These are phyloP conservation scores for Perdita meconis DNA, from an alignment of 2,888 invertebrate genomes.

Conservation along the genomic window DNA sequence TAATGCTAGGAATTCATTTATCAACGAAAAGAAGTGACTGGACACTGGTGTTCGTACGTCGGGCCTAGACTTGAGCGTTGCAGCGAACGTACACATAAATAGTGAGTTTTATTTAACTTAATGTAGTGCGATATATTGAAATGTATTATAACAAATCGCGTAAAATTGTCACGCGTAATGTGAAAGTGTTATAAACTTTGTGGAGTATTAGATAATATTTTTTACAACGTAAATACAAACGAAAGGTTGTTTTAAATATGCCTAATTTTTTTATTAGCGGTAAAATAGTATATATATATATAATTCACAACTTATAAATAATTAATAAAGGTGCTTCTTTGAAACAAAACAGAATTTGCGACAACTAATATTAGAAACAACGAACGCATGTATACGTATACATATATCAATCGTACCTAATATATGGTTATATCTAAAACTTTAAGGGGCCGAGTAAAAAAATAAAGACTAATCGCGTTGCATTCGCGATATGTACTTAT, in stretches of 20 bases:
- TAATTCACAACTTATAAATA: slow-evolving; percentile 83
- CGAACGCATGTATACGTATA: slow-evolving; percentile 67
- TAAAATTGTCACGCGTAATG: slow-evolving; percentile 29
- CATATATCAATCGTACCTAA: slow-evolving; percentile 50
- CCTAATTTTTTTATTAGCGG: slow-evolving; percentile 82
- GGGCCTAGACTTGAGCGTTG: slow-evolving; percentile 1
- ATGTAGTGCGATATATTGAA: slow-evolving; percentile 45
- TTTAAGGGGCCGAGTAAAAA: slow-evolving; percentile 72
- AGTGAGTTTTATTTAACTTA: slow-evolving; percentile 62
- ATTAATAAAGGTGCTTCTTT: slow-evolving; percentile 78
- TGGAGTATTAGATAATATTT: slow-evolving; percentile 38
- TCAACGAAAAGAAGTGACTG: slow-evolving; percentile 41
- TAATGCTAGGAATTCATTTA: slow-evolving; percentile 37
- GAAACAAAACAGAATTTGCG: slow-evolving; percentile 60
- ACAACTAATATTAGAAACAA: slow-evolving; percentile 65
- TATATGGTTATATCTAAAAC: slow-evolving; percentile 59
- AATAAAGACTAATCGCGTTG: slow-evolving; percentile 73
- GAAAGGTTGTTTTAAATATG: slow-evolving; percentile 70
- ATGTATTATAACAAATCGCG: slow-evolving; percentile 52
- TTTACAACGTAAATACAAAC: slow-evolving; percentile 59
- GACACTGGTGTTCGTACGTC: slow-evolving; percentile 20
- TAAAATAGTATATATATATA: slow-evolving; percentile 77
- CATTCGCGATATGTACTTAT: slow-evolving; percentile 50
- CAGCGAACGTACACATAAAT: slow-evolving; percentile 23
- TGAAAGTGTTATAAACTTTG: slow-evolving; percentile 43